These are phyloP conservation scores for Hoplostethus atlanticus DNA, from an alignment of 2,797 vertebrate species.

Conservation along the genomic window DNA sequence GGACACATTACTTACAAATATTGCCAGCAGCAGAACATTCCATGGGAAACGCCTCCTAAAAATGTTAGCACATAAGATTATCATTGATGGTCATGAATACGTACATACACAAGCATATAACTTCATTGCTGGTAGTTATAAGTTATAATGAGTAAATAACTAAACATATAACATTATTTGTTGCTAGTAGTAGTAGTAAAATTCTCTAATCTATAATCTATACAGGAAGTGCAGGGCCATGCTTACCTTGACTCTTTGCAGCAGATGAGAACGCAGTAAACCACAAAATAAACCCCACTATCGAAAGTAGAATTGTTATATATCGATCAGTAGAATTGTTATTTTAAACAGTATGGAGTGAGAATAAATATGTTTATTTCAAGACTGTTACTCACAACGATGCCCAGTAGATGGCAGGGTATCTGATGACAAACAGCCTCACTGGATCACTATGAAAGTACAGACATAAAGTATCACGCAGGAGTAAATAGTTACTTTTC, in stretches of 20 bases:
- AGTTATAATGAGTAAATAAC: too few species aligned
- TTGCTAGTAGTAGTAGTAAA: not conserved
- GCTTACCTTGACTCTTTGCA: conserved; percentile 93
- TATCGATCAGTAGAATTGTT: conserved; percentile 9
- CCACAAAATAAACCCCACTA: conserved; percentile 90
- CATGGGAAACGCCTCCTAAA: conserved; percentile 93
- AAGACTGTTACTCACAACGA: conserved; percentile 89
- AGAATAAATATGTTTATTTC: not conserved
- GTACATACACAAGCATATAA: not conserved
- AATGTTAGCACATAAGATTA: not conserved
- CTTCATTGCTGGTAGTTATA: too few species aligned
- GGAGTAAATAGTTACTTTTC: not conserved
- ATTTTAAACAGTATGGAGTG: not conserved
- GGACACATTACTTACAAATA: conserved; percentile 90
- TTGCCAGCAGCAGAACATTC: conserved; percentile 90
- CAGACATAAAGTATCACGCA: conserved; percentile 34
- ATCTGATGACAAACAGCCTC: conserved; percentile 83
- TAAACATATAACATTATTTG: too few species aligned
- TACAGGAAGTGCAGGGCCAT: too few species aligned
- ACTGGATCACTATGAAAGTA: conserved; percentile 85
- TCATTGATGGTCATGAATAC: conserved; percentile 14
- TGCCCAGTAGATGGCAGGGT: conserved; percentile 88
- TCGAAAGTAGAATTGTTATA: conserved; percentile 26
- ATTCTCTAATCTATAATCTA: not conserved
- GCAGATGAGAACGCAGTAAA: conserved; percentile 90